phyloP scores from a whole-genome alignment of 2,888 invertebrate species.

The Coremacera marginata region DNA sequence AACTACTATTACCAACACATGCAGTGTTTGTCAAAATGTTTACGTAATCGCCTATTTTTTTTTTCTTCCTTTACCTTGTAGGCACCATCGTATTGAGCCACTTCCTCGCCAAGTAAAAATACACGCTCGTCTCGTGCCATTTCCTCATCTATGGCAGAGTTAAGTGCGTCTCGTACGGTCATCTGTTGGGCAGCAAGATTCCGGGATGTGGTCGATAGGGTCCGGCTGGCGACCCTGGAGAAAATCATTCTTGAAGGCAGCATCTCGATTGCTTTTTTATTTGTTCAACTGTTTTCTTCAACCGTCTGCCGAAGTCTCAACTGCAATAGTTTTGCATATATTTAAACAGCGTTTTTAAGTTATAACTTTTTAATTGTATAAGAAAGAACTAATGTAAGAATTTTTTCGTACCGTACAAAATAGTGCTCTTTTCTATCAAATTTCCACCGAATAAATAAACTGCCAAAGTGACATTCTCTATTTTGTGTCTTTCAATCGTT shows the following conservation, averaged over 20 bases:
- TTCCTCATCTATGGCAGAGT: slow-evolving; percentile 96
- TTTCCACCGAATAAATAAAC: neutral
- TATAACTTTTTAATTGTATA: neutral
- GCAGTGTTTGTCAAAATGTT: slow-evolving; percentile 46
- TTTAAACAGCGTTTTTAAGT: neutral
- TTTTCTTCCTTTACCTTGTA: slow-evolving; percentile 81
- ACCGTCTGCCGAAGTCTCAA: slow-evolving; percentile 22
- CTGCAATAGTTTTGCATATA: slow-evolving; percentile 20
- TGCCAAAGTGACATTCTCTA: slow-evolving; percentile 4
- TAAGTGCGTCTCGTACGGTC: slow-evolving; percentile 97
- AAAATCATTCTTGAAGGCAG: slow-evolving; percentile 62
- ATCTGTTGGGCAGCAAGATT: slow-evolving; percentile 74
- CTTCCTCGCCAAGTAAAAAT: slow-evolving; percentile 95
- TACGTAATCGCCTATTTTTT: slow-evolving; percentile 59
- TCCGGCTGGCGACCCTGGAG: slow-evolving; percentile 68
- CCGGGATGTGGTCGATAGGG: slow-evolving; percentile 71
- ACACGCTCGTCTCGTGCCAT: slow-evolving; percentile 92
- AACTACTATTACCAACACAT: neutral
- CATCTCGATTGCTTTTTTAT: slow-evolving; percentile 49
- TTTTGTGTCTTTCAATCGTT: neutral
- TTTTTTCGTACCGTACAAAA: slow-evolving; percentile 12
- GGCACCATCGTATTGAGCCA: slow-evolving; percentile 98
- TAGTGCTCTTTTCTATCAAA: neutral
- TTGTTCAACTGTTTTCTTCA: slow-evolving; percentile 32
- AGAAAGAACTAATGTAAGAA: neutral